Conservation (phyloP, 2,113 vertebrate species). For the Plestiodon gilberti region DNA sequence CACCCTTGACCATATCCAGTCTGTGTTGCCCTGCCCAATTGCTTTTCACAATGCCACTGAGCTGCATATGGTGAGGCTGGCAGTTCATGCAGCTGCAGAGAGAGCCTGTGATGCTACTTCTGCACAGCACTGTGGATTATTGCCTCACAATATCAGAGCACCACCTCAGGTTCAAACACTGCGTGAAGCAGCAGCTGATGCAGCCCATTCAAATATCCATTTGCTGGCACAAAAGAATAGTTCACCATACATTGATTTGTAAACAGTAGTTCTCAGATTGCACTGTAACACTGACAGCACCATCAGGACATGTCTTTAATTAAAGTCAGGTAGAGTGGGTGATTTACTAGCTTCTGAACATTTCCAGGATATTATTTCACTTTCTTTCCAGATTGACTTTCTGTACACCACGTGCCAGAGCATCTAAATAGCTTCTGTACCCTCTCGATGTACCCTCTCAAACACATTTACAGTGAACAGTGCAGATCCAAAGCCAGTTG, state of each 20-base stretch:
- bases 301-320: background rate
- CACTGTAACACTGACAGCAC: background rate
- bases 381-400: background rate
- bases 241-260: no score
- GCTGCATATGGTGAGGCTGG: background rate
- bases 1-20: no score
- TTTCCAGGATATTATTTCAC: background rate
- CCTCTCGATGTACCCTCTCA: no score
- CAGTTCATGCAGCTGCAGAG: background rate
- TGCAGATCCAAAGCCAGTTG: background rate
- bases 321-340: background rate
- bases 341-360: background rate
- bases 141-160: background rate
- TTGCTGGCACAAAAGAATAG: background rate
- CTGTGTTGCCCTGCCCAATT: no score
- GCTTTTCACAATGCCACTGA: background rate
- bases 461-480: background rate
- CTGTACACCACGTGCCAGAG: background rate
- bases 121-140: background rate
- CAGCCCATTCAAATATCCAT: background rate
- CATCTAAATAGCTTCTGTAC: background rate
- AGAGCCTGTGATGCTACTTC: background rate
- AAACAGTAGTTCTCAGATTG: no score
- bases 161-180: background rate
- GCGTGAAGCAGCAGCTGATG: background rate